A percentile compares a stretch with the other conserved stretches of the same genome.
phyloP scores from a whole-genome alignment of 2,888 invertebrate species.

The Acrobasis repandana region DNA sequence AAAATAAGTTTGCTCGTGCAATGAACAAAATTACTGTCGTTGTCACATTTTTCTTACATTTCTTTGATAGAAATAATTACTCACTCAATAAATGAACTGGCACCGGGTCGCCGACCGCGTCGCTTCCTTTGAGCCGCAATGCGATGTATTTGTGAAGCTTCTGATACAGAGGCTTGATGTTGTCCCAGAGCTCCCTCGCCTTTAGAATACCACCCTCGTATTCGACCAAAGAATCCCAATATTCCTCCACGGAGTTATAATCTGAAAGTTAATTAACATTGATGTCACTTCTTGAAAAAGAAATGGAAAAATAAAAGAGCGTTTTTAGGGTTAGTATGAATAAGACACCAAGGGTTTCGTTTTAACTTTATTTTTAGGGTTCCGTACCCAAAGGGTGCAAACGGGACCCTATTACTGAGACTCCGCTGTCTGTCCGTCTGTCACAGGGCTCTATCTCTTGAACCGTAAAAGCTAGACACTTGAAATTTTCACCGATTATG shows the following conservation, averaged over 20 bases:
- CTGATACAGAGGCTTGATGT: conserved; percentile 78
- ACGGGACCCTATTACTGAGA: too few species aligned
- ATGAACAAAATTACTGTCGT: too few species aligned
- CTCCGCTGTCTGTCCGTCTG: too few species aligned
- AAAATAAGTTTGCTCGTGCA: too few species aligned
- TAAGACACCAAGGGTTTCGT: too few species aligned
- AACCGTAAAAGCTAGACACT: too few species aligned
- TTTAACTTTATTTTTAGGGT: too few species aligned
- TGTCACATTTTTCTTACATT: too few species aligned
- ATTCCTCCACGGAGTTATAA: conserved; percentile 70
- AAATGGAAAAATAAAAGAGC: background rate
- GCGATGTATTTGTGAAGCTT: conserved; percentile 81
- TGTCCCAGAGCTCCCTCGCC: conserved; percentile 80
- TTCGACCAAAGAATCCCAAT: conserved; percentile 82
- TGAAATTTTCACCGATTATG: too few species aligned
- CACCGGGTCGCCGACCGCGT: conserved; percentile 71
- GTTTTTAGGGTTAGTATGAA: too few species aligned
- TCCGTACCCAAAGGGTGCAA: too few species aligned
- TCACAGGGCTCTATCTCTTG: too few species aligned
- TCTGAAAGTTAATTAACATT: conserved; percentile 44
- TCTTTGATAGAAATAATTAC: conserved; percentile 41
- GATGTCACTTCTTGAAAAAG: background rate
- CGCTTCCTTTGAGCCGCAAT: conserved; percentile 68
- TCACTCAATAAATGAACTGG: conserved; percentile 80
- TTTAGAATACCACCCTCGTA: conserved; percentile 76